Evolutionary conservation across 2,888 invertebrate species (phyloP), one percentile per base, ranked within the genome.

Genomic region (Rhyacophila evoluta): DNA sequence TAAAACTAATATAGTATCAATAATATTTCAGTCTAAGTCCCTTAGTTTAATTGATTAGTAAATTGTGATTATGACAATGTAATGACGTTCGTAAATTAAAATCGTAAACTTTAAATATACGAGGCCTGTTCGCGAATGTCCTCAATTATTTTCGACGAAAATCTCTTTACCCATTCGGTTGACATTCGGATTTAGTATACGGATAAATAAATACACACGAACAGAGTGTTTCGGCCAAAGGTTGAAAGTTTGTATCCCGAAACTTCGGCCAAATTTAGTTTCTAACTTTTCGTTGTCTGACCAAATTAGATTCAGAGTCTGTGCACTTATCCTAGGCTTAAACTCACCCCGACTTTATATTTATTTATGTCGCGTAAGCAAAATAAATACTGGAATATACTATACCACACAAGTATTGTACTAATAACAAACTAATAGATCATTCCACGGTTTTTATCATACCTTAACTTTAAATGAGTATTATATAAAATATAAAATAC

Each of bases 211-310:
- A 55, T 55, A 55, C 8, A 8, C 29, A 33, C 29, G 29, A 55
- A 19, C 55, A 55, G 55, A 55, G 55, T 55, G 55, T 55, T 55
- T 55, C 15, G 55, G 15, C 55, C 19, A 55, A 55, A 55, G 55
- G 55, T 55, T 19, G 19, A 55, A 55, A 55, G 55, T 55, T 55
- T 55, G 55, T 55, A 55, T 55, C 55, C 55, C 55, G 19, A 55
- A 55, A 55, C 15, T 55, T 55, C 25, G 8, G 4, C 55, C 8
- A 55, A 55, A 55, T 55, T 55, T 55, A 55, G 55, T 55, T 55
- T 25, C 12, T 2, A 55, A 55, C 55, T 55, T 55, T 55, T 55
- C 55, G 55, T 19, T 55, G 55, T 25, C 55, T 55, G 55, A 8
- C 55, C 55, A 55, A 55, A 55, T 55, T 55, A 55, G 55, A 55